Evolutionary conservation across 2,797 vertebrate species (phyloP).

Genomic region (Epinephelus malabaricus): DNA sequence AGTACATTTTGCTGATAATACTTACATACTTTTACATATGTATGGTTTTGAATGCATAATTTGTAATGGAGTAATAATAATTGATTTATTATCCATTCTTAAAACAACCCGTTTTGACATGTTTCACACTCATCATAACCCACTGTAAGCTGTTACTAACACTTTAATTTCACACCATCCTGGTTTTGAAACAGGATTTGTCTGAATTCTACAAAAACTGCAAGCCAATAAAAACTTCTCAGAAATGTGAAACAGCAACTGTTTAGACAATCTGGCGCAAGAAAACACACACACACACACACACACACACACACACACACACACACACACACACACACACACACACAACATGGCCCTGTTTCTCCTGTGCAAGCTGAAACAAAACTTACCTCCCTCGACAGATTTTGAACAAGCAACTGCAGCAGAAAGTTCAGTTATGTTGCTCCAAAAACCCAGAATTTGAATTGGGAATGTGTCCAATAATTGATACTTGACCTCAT

Average conservation of each 20-base stretch:
- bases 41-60: no score
- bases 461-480: background rate
- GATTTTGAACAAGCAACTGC: background rate
- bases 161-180: background rate
- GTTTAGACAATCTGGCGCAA: conserved; percentile 43
- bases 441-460: conserved; percentile 3
- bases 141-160: background rate
- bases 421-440: conserved; percentile 16
- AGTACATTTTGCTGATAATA: no score
- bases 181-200: conserved; percentile 8
- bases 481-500: background rate
- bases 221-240: background rate
- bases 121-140: background rate
- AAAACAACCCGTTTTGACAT: background rate
- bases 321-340: background rate
- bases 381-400: conserved; percentile 7
- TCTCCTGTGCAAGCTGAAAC: conserved; percentile 15
- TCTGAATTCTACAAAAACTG: conserved; percentile 19
- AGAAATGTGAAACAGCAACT: conserved; percentile 41
- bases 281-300: no score
- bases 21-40: no score
- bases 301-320: no score
- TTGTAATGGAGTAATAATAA: background rate
- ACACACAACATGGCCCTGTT: conserved; percentile 13
- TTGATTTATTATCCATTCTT: background rate